Conservation (phyloP, 2,888 invertebrate species). For the Amphipyra berbera region DNA sequence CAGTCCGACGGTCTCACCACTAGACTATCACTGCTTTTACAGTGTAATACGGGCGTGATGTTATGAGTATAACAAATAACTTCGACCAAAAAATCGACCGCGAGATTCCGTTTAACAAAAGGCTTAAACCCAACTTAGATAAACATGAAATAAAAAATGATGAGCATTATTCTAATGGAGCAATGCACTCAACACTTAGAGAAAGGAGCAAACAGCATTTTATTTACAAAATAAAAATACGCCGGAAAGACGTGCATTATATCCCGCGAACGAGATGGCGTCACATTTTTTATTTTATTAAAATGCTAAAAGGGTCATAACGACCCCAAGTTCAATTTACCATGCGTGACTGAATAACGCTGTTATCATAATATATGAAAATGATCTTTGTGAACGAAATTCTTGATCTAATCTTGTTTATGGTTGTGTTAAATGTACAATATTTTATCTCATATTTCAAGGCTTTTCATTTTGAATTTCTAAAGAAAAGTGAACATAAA, state of each 20-base stretch:
- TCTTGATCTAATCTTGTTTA: constrained; percentile 4
- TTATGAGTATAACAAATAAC: too few species aligned
- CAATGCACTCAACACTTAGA: constrained; percentile 40
- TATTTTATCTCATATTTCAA: too few species aligned
- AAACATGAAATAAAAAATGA: constrained; percentile 27
- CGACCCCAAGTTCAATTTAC: constrained; percentile 33
- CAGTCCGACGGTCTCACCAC: too few species aligned
- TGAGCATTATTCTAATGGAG: constrained; percentile 31
- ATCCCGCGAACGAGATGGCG: constrained; percentile 22
- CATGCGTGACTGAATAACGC: constrained; percentile 28
- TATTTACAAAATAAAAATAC: constrained; percentile 30
- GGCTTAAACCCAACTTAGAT: not conserved
- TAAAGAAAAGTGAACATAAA: not conserved
- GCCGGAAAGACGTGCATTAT: constrained; percentile 17
- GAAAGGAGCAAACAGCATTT: constrained; percentile 10
- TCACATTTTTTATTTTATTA: constrained; percentile 52
- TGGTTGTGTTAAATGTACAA: not conserved
- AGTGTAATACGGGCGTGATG: too few species aligned
- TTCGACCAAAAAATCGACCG: too few species aligned
- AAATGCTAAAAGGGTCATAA: constrained; percentile 53
- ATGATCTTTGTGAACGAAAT: constrained; percentile 5
- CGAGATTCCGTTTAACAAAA: too few species aligned
- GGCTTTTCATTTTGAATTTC: too few species aligned
- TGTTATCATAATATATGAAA: constrained; percentile 21
- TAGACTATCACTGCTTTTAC: too few species aligned